Conservation (phyloP, 2,888 invertebrate species). For the Pristionchus arcanus region DNA sequence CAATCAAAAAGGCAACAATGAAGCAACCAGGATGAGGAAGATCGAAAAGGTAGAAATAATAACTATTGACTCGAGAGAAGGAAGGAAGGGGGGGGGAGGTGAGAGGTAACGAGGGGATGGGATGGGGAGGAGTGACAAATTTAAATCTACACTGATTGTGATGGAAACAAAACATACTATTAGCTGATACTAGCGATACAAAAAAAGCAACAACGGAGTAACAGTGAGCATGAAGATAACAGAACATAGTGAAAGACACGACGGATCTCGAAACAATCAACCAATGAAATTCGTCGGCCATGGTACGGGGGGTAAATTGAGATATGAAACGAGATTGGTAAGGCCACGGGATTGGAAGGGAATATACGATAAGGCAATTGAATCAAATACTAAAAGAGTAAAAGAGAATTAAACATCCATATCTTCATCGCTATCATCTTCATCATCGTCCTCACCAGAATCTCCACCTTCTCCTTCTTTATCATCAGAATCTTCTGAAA, state of each 20-base stretch:
- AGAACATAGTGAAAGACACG: slow-evolving; percentile 22
- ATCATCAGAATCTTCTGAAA: slow-evolving; percentile 57
- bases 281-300: slow-evolving; percentile 53
- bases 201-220: slow-evolving; percentile 26
- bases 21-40: slow-evolving; percentile 35
- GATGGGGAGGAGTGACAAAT: slow-evolving; percentile 13
- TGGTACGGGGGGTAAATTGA: slow-evolving; percentile 37
- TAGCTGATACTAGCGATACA: slow-evolving; percentile 1
- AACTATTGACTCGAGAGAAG: not conserved
- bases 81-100: not conserved
- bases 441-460: slow-evolving; percentile 58
- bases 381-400: not conserved
- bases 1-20: slow-evolving; percentile 28
- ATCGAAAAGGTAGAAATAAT: not conserved
- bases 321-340: slow-evolving; percentile 48
- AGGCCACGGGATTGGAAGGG: slow-evolving; percentile 1
- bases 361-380: not conserved
- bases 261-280: slow-evolving; percentile 53
- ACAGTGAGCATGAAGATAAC: not conserved
- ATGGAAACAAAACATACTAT: slow-evolving; percentile 27
- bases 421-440: slow-evolving; percentile 56
- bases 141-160: not conserved
- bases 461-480: slow-evolving; percentile 62
- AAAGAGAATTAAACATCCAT: slow-evolving; percentile 45
- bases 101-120: slow-evolving; percentile 4